A percentile compares a stretch with the other conserved stretches of the same genome.
Evolutionary conservation across 2,888 invertebrate genomes (phyloP).

Genomic region (Coelinius sp.): DNA sequence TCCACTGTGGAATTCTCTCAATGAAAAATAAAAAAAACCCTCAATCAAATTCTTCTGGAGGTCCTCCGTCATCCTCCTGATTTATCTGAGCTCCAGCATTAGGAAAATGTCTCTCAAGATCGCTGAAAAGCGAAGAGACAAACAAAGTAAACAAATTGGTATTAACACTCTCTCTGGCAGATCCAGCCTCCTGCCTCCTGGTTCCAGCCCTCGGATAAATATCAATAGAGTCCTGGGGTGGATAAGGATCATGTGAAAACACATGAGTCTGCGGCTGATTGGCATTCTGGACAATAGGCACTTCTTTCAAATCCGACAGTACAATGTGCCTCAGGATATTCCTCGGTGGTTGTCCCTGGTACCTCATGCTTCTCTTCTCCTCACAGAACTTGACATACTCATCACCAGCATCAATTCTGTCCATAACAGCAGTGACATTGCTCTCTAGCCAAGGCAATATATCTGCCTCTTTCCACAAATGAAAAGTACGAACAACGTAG

Average conservation of each 20-base stretch:
- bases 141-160: constrained; percentile 67
- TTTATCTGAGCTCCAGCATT: not conserved
- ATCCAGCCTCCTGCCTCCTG: not conserved
- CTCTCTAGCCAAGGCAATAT: constrained; percentile 83
- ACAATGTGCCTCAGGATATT: constrained; percentile 81
- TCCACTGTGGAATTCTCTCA: not conserved
- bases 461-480: constrained; percentile 85
- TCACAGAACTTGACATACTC: constrained; percentile 76
- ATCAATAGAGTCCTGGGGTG: constrained; percentile 82
- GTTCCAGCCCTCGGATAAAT: constrained; percentile 76
- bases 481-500: constrained; percentile 81
- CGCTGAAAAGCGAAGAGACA: constrained; percentile 81
- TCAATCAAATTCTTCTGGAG: constrained; percentile 26
- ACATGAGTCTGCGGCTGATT: constrained; percentile 74
- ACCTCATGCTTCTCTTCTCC: constrained; percentile 76
- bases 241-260: constrained; percentile 84
- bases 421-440: constrained; percentile 78
- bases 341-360: constrained; percentile 76
- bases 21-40: not conserved
- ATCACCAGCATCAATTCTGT: constrained; percentile 77
- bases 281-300: constrained; percentile 74
- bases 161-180: constrained; percentile 55
- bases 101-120: constrained; percentile 72
- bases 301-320: constrained; percentile 80
- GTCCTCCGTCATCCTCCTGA: not conserved